Evolutionary conservation across 2,113 vertebrate species (phyloP).

Genomic region (Odocoileus hemionus): DNA sequence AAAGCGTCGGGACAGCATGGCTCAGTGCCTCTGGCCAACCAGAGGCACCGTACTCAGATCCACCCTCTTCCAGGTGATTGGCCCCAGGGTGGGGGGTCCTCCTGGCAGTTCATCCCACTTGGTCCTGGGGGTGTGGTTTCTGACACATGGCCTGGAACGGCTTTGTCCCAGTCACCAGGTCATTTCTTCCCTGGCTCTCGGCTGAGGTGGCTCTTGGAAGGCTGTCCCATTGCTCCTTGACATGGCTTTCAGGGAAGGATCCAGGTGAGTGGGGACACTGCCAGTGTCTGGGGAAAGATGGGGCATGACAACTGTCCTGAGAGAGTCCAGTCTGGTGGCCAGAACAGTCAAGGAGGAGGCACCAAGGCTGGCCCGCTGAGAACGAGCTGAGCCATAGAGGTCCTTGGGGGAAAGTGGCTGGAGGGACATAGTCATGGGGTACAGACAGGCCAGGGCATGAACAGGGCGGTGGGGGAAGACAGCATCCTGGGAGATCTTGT

Average conservation of each 20-base stretch:
- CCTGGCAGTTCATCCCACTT: background rate
- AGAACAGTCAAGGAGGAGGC: background rate
- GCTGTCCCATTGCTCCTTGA: background rate
- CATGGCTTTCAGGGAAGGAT: constrained; percentile 20
- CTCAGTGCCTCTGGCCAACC: background rate
- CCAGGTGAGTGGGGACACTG: constrained; percentile 41
- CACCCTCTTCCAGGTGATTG: background rate
- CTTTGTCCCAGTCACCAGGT: background rate
- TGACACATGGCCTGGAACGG: background rate
- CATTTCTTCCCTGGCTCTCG: background rate
- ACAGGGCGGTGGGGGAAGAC: fast-evolving
- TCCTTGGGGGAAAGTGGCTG: background rate
- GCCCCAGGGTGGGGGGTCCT: background rate
- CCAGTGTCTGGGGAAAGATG: background rate
- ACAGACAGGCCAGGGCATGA: fast-evolving
- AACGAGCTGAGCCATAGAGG: background rate
- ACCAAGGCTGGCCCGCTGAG: background rate
- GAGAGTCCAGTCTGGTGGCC: background rate
- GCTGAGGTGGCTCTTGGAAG: background rate
- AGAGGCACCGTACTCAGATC: background rate
- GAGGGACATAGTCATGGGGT: fast-evolving
- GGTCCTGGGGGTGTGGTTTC: background rate
- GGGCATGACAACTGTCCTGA: background rate
- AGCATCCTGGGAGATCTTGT: fast-evolving
- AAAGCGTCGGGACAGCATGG: background rate